Evolutionary conservation across 2,888 invertebrate genomes (phyloP).

Genomic region (Acanthoscelides obtectus): DNA sequence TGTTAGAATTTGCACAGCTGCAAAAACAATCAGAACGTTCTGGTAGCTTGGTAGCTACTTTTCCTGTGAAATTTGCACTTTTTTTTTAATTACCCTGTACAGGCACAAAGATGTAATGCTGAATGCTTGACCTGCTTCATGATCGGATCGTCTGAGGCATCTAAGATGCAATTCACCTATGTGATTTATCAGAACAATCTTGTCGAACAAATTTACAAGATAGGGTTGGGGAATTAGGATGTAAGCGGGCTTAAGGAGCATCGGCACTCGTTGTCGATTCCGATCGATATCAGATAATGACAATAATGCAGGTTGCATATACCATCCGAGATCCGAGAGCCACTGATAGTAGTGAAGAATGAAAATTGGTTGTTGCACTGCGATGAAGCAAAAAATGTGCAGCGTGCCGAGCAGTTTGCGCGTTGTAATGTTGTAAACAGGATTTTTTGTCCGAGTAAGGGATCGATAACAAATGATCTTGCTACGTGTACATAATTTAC

Average conservation of each 20-base stretch:
- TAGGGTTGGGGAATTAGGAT: neutral
- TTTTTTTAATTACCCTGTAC: too few species aligned
- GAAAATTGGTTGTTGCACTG: neutral
- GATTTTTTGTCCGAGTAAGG: neutral
- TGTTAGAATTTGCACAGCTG: too few species aligned
- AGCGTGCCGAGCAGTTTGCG: neutral
- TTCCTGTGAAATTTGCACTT: too few species aligned
- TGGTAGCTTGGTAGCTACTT: too few species aligned
- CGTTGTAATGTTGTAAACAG: neutral
- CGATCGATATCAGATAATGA: neutral
- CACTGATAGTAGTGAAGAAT: neutral
- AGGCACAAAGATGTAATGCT: too few species aligned
- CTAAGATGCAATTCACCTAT: neutral
- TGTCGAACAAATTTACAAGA: neutral
- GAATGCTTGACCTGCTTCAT: too few species aligned
- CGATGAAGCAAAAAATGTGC: neutral
- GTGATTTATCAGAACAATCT: neutral
- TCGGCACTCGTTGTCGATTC: neutral
- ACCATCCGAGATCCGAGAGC: neutral
- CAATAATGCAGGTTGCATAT: neutral
- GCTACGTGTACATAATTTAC: neutral
- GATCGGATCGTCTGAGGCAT: too few species aligned
- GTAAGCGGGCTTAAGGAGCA: neutral
- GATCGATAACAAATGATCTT: neutral
- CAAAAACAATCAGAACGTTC: too few species aligned